Evolutionary conservation across 2,888 invertebrate species (phyloP).

Genomic region (Cacoxenus indagator): DNA sequence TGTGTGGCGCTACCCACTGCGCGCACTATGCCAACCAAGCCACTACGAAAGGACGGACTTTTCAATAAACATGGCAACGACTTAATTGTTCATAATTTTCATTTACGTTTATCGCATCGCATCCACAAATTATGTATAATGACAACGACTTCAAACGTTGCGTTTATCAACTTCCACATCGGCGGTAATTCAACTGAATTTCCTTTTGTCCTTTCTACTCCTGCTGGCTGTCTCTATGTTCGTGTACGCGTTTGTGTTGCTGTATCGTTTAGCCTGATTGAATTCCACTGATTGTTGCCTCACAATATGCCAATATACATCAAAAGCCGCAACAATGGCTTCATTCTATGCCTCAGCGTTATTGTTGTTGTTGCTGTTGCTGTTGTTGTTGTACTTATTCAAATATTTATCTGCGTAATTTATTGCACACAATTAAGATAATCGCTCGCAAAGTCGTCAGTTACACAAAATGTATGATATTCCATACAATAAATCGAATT

Average conservation of each 20-base stretch:
- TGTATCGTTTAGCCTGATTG: conserved; percentile 36
- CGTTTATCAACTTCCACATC: conserved; percentile 49
- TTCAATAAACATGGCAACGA: conserved; percentile 54
- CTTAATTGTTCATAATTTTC: conserved; percentile 63
- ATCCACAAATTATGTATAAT: conserved; percentile 56
- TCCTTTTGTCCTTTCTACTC: conserved; percentile 13
- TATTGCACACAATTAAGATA: conserved; percentile 1
- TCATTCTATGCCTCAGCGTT: neutral
- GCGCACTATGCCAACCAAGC: no score
- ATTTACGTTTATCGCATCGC: conserved; percentile 60
- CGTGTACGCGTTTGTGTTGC: conserved; percentile 35
- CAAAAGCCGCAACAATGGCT: neutral
- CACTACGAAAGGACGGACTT: no score
- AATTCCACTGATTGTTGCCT: neutral
- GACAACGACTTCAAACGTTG: conserved; percentile 58
- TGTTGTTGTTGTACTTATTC: neutral
- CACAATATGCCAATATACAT: neutral
- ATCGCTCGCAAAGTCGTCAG: neutral
- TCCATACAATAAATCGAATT: neutral
- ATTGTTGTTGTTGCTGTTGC: neutral
- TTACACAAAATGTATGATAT: neutral
- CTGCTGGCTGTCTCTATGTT: conserved; percentile 6
- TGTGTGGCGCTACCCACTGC: no score
- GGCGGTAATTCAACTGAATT: conserved; percentile 5
- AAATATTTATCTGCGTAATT: conserved; percentile 3